Evolutionary conservation across 2,888 invertebrate genomes (phyloP).

Genomic region (Phlogophora meticulosa): DNA sequence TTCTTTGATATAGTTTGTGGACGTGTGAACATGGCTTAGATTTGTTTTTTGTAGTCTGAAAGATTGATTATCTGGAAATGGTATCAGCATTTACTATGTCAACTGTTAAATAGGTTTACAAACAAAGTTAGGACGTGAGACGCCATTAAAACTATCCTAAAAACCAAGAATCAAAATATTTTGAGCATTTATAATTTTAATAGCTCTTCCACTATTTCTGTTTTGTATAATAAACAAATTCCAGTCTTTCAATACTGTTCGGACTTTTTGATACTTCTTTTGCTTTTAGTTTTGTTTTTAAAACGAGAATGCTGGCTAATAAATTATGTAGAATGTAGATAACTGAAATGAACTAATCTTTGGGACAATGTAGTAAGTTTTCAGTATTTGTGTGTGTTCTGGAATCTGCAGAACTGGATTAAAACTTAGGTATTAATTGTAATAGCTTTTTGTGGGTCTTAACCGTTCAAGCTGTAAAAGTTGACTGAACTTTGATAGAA

Average conservation of each 20-base stretch:
- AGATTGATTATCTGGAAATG: conserved; percentile 67
- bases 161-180: conserved; percentile 63
- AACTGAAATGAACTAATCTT: conserved; percentile 5
- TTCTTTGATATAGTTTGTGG: conserved; percentile 75
- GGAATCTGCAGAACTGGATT: conserved; percentile 12
- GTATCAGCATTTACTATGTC: conserved; percentile 63
- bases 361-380: conserved; percentile 11
- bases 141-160: conserved; percentile 30
- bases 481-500: conserved; percentile 33
- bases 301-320: conserved; percentile 11
- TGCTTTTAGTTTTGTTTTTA: conserved; percentile 25
- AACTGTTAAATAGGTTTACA: conserved; percentile 34
- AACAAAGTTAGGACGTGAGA: conserved; percentile 23
- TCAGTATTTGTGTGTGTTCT: conserved; percentile 38
- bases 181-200: conserved; percentile 60
- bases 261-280: conserved; percentile 36
- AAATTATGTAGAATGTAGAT: conserved; percentile 26
- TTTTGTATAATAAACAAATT: conserved; percentile 87
- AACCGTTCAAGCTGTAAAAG: conserved; percentile 11
- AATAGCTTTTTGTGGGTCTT: not conserved
- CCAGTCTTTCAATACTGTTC: conserved; percentile 66
- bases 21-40: conserved; percentile 66
- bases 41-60: conserved; percentile 68
- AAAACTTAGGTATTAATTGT: conserved; percentile 17
- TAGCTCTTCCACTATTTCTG: conserved; percentile 69